A percentile compares a stretch with the other conserved stretches of the same genome.
Conservation (phyloP, 1,140 invertebrate genomes). For the Hylyphantes graminicola region DNA sequence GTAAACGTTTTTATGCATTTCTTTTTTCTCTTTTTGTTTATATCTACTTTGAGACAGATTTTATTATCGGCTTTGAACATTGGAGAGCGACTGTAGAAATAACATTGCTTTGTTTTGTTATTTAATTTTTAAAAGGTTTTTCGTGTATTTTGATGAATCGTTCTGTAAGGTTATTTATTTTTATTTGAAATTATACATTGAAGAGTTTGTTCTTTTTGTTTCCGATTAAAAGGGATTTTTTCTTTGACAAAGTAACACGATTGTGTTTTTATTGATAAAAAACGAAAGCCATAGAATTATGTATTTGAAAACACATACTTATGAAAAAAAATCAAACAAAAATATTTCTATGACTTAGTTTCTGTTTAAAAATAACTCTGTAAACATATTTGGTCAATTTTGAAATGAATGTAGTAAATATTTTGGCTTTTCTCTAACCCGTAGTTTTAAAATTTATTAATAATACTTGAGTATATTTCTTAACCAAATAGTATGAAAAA, state of each 20-base stretch:
- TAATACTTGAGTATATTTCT: neutral
- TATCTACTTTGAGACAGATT: slow-evolving; percentile 31
- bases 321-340: too few relatives aligned
- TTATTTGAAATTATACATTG: too few relatives aligned
- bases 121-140: slow-evolving; percentile 1
- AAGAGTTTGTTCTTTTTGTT: too few relatives aligned
- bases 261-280: too few relatives aligned
- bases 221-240: too few relatives aligned
- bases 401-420: neutral
- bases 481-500: neutral
- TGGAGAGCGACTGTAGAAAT: slow-evolving; percentile 34
- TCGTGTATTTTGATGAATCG: neutral
- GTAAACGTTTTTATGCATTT: slow-evolving; percentile 22
- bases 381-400: too few relatives aligned
- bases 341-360: too few relatives aligned
- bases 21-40: slow-evolving; percentile 12
- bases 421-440: neutral
- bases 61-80: slow-evolving; percentile 48
- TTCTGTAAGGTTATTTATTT: neutral
- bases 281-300: too few relatives aligned
- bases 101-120: neutral
- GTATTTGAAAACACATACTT: too few relatives aligned
- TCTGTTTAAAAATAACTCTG: too few relatives aligned
- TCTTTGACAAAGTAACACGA: too few relatives aligned
- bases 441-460: neutral